phyloP scores from a whole-genome alignment of 1,140 invertebrate genomes.

The Caenorhabditis remanei region DNA sequence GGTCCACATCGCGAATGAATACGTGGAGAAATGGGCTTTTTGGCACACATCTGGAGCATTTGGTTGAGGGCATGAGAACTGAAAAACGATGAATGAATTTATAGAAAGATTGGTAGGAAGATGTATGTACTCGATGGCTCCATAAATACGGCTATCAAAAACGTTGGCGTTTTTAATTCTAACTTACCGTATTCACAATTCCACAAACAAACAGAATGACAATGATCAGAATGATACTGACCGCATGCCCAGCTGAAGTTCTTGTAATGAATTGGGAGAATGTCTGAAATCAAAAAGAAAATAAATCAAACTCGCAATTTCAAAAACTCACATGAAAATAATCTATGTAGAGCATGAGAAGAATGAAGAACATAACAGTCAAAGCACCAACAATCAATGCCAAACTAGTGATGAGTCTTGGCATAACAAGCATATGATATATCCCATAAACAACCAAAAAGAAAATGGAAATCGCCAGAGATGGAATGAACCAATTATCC shows the following conservation, averaged over 20 bases:
- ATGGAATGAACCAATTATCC: slow-evolving; percentile 78
- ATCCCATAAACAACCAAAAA: slow-evolving; percentile 75
- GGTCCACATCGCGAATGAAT: slow-evolving; percentile 75
- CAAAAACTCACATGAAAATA: slow-evolving; percentile 72
- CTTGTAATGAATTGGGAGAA: slow-evolving; percentile 77
- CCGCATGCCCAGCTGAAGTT: slow-evolving; percentile 74
- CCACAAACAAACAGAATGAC: slow-evolving; percentile 75
- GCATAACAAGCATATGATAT: slow-evolving; percentile 71
- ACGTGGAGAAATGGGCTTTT: slow-evolving; percentile 71
- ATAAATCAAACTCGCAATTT: too few species aligned
- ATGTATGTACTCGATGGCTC: too few species aligned
- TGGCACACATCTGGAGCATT: slow-evolving; percentile 67
- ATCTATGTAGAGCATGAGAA: slow-evolving; percentile 75
- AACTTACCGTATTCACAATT: slow-evolving; percentile 74
- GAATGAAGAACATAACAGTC: slow-evolving; percentile 73
- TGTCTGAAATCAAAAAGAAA: slow-evolving; percentile 68
- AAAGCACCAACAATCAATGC: slow-evolving; percentile 71
- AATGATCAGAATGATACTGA: slow-evolving; percentile 75
- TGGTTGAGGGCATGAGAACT: slow-evolving; percentile 73
- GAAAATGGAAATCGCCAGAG: slow-evolving; percentile 73
- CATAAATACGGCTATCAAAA: too few species aligned
- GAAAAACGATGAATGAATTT: slow-evolving; percentile 9
- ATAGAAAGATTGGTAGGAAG: too few species aligned
- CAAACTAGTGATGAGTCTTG: slow-evolving; percentile 69
- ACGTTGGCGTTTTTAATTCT: too few species aligned